Conservation (phyloP, 2,113 vertebrate species). For the Microcebus lehilahytsara region DNA sequence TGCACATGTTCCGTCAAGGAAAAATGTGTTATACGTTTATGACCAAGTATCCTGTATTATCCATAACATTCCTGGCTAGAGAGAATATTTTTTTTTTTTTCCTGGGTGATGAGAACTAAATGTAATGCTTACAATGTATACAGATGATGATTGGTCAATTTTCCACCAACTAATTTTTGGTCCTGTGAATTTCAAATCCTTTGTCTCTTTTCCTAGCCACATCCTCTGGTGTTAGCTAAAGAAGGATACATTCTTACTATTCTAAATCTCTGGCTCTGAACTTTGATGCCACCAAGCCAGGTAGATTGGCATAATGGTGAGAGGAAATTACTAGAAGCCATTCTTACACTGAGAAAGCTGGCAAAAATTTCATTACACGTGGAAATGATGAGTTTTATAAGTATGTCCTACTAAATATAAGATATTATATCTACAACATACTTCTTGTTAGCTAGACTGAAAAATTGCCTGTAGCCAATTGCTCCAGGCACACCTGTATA, state of each 20-base stretch:
- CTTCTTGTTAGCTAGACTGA: not conserved
- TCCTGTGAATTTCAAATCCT: not conserved
- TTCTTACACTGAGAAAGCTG: not conserved
- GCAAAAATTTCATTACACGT: not conserved
- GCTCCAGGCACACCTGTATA: not conserved
- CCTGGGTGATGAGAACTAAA: not conserved
- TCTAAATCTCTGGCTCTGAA: conserved; percentile 15
- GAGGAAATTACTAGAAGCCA: not conserved
- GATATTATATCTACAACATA: not conserved
- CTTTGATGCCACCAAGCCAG: not conserved
- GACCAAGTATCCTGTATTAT: not conserved
- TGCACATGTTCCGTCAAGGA: not conserved
- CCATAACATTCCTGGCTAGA: not conserved
- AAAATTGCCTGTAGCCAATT: not conserved
- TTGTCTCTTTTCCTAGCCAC: not conserved
- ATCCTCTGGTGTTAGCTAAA: not conserved
- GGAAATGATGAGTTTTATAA: not conserved
- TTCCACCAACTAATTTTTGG: not conserved
- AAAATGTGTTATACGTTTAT: not conserved
- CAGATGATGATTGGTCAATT: not conserved
- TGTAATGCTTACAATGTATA: not conserved
- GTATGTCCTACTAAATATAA: not conserved
- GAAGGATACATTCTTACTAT: not conserved
- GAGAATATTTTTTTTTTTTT: not conserved
- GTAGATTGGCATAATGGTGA: not conserved